Conservation (phyloP, 2,888 invertebrate species). For the Gisinianus flammeolus region DNA sequence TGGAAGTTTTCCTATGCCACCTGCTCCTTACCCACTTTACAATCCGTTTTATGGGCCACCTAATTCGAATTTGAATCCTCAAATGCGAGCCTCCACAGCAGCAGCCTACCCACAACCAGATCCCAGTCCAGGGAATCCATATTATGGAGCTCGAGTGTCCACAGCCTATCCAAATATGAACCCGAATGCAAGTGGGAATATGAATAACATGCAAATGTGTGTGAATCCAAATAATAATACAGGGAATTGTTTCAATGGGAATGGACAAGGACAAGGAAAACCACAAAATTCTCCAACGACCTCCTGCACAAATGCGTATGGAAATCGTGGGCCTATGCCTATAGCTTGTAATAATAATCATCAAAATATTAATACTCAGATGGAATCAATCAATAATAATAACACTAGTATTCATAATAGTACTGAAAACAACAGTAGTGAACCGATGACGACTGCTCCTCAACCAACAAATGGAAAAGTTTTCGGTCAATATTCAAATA, state of each 20-base stretch:
- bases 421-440: background rate
- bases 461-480: background rate
- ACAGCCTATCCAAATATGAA: background rate
- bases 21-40: background rate
- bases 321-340: no score
- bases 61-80: background rate
- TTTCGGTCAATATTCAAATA: conserved; percentile 15
- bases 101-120: background rate
- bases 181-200: no score
- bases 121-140: background rate
- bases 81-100: background rate
- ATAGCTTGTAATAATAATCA: background rate
- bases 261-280: background rate
- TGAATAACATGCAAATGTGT: background rate
- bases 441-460: background rate
- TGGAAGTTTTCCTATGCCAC: background rate
- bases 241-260: no score
- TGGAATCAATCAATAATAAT: background rate
- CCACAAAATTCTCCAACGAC: background rate
- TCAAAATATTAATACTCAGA: background rate
- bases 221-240: background rate
- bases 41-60: background rate
- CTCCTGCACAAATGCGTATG: background rate
- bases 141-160: background rate
- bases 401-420: no score